A percentile compares a stretch with the other conserved stretches of the same genome.
Conservation (phyloP, 2,888 invertebrate genomes). For the Lepidochrysops patricia region DNA sequence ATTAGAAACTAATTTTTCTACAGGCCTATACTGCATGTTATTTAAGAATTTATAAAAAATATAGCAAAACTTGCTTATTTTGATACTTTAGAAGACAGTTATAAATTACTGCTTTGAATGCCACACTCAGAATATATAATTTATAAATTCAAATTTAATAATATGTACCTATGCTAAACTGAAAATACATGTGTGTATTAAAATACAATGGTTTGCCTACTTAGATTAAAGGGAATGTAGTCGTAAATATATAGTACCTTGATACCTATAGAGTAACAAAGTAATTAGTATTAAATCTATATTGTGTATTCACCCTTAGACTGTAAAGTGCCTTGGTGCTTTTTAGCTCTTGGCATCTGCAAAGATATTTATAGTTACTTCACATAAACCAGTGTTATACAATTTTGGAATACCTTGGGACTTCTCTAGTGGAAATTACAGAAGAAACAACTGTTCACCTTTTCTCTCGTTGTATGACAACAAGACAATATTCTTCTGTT, state of each 20-base stretch:
- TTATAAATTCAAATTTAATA: no score
- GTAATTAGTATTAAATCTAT: slow-evolving; percentile 3
- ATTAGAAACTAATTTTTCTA: background rate
- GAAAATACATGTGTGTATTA: background rate
- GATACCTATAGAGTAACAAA: background rate
- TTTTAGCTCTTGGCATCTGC: slow-evolving; percentile 5
- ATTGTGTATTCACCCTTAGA: slow-evolving; percentile 10
- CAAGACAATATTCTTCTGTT: no score
- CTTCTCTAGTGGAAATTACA: no score
- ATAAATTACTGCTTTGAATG: background rate
- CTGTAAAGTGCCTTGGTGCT: slow-evolving; percentile 10
- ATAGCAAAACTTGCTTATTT: background rate
- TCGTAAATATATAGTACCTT: background rate
- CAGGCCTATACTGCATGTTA: background rate
- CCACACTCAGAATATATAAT: no score
- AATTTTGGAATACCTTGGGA: background rate
- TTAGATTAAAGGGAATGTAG: background rate
- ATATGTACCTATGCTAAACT: no score
- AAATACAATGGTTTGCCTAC: background rate
- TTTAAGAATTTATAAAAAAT: background rate
- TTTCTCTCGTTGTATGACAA: no score
- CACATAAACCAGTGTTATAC: background rate
- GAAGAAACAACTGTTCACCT: no score
- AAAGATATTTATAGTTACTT: background rate
- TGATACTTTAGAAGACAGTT: background rate